These are phyloP conservation scores for Anodontia alba DNA, from an alignment of 2,888 invertebrate species.

Conservation along the genomic window DNA sequence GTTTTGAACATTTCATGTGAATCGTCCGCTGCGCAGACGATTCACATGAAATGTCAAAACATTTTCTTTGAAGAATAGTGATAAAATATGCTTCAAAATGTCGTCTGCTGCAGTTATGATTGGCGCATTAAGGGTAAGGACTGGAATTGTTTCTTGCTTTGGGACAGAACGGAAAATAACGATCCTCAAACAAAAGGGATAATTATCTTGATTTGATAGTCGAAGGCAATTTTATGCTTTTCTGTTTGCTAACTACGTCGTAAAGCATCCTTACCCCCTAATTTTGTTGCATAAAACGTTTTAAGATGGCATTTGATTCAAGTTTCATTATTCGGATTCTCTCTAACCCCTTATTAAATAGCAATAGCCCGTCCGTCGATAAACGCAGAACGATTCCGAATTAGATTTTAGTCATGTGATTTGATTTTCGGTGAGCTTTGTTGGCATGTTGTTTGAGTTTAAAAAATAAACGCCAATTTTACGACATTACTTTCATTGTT, in stretches of 20 bases:
- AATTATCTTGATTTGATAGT: slow-evolving; percentile 23
- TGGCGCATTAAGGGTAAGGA: no score
- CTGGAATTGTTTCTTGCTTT: not conserved
- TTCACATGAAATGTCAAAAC: no score
- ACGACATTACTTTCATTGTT: not conserved
- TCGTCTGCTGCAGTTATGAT: no score
- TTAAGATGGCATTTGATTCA: slow-evolving; percentile 57
- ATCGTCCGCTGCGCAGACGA: no score
- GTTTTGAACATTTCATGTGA: no score
- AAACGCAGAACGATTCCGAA: slow-evolving; percentile 18
- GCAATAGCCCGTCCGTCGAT: slow-evolving; percentile 16
- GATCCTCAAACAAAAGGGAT: slow-evolving; percentile 17
- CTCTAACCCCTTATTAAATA: slow-evolving; percentile 50
- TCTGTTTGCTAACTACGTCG: slow-evolving; percentile 32
- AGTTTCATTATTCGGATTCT: slow-evolving; percentile 29
- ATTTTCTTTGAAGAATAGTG: no score
- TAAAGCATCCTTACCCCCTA: slow-evolving; percentile 62
- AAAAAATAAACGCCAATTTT: not conserved
- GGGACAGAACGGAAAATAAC: slow-evolving; percentile 10
- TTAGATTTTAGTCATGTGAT: slow-evolving; percentile 5
- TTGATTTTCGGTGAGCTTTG: not conserved
- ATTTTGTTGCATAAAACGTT: slow-evolving; percentile 66
- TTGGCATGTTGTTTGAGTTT: slow-evolving; percentile 1
- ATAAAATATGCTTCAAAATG: no score
- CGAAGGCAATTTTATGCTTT: slow-evolving; percentile 22